Base-by-base conservation (phyloP, 1,140 invertebrate species). In the Drosophila lini region DNA sequence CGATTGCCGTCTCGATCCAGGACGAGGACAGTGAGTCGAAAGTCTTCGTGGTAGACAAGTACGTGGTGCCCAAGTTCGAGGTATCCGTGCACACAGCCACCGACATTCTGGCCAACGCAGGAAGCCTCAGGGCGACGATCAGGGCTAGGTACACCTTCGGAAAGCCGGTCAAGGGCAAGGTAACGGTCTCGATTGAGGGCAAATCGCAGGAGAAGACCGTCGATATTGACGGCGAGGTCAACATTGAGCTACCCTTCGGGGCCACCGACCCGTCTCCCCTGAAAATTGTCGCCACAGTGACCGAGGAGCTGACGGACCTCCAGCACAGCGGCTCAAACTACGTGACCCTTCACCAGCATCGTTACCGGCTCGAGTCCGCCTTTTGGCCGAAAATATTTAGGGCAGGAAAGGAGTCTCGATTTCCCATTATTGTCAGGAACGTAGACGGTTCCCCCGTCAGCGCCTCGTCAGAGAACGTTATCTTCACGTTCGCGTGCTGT, bases 11-110 rank as follows among this genome's bases (percentile, higher is more conserved):
- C 15, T 69, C 92, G 41, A 10, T 74, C 0, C 63, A 68, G 5
- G 77, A 65, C 48, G 59, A 64, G 16, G 44, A 13, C 36, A 7
- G 45, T 3, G 63, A 80, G 42, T 45, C 50, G 0, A 92, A 91
- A 42, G 31, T 44, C 19, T 88, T 92, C 31, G 79, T 90, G 61
- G 91, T 92, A 13, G 97, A 97, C 5, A 97, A 98, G 93, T 99
- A 99, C 92, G 96, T 99, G 41, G 91, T 98, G 42, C 98, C 98
- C 0, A 98, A 98, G 84, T 99, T 98, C 92, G 95, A 98, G 90
- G 96, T 99, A n/a, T 94, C 95, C 0, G 94, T 98, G 31, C 94
- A 96, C 48, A 94, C 97, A 1, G 95, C 96, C 1, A 94, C 96
- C 65, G 97, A 98, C 92, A 93, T 96, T 0, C 95, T 96, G 3